A percentile compares a stretch with the other conserved stretches of the same genome.
Conservation (phyloP, 2,888 invertebrate genomes). For the Cactoblastis cactorum region DNA sequence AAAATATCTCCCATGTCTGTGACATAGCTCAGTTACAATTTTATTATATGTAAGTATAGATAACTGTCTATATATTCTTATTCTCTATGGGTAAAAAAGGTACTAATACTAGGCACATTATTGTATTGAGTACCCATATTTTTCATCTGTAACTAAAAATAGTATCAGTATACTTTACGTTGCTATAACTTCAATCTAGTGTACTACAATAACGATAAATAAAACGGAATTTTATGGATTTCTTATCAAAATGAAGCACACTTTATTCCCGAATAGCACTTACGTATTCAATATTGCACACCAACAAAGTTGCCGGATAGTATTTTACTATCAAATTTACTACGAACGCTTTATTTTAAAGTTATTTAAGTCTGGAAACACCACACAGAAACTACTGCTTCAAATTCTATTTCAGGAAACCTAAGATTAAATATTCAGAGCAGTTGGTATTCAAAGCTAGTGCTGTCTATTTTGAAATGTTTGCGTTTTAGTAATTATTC, state of each 20-base stretch:
- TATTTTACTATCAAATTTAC: neutral
- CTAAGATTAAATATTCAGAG: neutral
- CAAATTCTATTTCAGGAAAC: neutral
- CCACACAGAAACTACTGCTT: neutral
- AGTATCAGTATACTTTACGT: no score
- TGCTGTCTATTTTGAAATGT: slow-evolving; percentile 15
- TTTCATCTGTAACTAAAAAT: no score
- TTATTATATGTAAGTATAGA: no score
- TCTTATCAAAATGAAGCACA: neutral
- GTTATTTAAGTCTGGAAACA: neutral
- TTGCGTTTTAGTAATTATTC: slow-evolving; percentile 52
- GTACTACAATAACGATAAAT: neutral
- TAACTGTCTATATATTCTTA: no score
- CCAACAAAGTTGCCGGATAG: neutral
- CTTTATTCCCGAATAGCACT: neutral
- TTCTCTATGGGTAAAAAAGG: no score
- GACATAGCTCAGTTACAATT: no score
- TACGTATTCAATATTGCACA: slow-evolving; percentile 1
- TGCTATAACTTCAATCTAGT: neutral
- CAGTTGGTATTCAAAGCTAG: neutral
- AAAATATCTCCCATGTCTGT: no score
- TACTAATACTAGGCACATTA: no score
- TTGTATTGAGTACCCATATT: no score
- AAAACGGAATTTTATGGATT: neutral
- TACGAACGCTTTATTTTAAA: neutral